Evolutionary conservation across 2,113 vertebrate genomes (phyloP), one percentile per base, ranked within the genome.

Genomic region (Nerophis lumbriciformis): DNA sequence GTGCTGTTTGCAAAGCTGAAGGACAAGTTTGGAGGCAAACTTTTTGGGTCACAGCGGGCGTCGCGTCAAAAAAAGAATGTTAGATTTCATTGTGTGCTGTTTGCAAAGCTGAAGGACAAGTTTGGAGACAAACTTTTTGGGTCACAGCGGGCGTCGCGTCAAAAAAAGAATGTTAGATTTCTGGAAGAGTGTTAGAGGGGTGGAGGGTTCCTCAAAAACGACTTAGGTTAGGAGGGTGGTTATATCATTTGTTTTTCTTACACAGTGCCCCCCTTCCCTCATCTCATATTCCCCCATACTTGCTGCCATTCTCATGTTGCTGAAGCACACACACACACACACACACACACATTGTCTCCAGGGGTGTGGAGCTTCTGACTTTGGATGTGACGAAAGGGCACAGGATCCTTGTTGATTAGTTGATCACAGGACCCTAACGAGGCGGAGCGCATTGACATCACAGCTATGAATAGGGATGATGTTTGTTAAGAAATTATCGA

Each of bases 191-290:
- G 42, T 28, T 4, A 3, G 48, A 53, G 45, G 49, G 4, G 8
- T 1, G 2, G 5, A n/a, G 2, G 1, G 1, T 5, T 44, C 6
- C 4, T 47, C 8, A 6, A 11, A 28, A 48, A 13, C 54, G 16
- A 28, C 52, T 66, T 72, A 72, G 49, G 63, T 61, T 61, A 58
- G 44, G 77, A 73, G 48, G 65, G 61, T 48, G 57, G 77, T 82
- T 83, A 78, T 77, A 81, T 85, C 72, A 79, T 79, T 81, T 76
- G 73, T 85, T 88, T 77, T 84, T 69, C 53, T 65, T 58, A 61
- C 35, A 12, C 8, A 56, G 61, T 51, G 67, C 68, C 63, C 72
- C 70, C 64, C 39, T 51, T 53, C 57, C 69, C 71, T 62, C 77
- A 70, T 66, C 44, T 58, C 56, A 59, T 57, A 50, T 13, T 49